Conservation (phyloP, 2,797 vertebrate species). For the Phataginus tetradactyla region DNA sequence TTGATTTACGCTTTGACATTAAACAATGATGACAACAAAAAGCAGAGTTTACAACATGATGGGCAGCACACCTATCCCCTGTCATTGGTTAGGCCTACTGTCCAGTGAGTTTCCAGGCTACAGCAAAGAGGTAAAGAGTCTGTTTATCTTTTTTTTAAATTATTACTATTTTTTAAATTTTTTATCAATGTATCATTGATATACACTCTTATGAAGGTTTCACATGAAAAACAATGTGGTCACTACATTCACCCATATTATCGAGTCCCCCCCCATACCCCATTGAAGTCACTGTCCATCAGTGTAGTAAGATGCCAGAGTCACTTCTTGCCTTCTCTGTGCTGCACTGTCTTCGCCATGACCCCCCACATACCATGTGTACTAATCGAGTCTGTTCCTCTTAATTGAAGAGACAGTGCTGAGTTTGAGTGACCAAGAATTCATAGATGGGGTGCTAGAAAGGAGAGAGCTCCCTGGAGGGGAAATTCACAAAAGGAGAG, state of each 20-base stretch:
- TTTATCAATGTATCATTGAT: too few species aligned
- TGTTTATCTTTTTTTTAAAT: too few species aligned
- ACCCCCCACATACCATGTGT: too few species aligned
- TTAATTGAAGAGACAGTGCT: neutral
- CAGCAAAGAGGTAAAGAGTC: neutral
- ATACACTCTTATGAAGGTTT: too few species aligned
- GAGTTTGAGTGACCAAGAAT: neutral
- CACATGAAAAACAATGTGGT: too few species aligned
- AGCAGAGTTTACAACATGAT: neutral
- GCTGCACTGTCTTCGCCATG: too few species aligned
- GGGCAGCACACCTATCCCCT: neutral
- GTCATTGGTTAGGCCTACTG: accelerated
- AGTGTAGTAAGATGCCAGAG: too few species aligned
- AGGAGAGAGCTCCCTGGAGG: neutral
- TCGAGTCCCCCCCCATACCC: too few species aligned
- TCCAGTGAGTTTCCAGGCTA: neutral
- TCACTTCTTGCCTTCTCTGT: too few species aligned
- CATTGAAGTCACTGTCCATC: too few species aligned
- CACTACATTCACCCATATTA: too few species aligned
- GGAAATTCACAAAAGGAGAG: neutral
- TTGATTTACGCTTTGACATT: neutral
- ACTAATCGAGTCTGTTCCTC: neutral
- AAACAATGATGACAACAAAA: neutral
- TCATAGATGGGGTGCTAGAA: neutral
- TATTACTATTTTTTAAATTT: too few species aligned